Evolutionary conservation across 2,113 vertebrate species (phyloP).

Genomic region (Onychostoma macrolepis): DNA sequence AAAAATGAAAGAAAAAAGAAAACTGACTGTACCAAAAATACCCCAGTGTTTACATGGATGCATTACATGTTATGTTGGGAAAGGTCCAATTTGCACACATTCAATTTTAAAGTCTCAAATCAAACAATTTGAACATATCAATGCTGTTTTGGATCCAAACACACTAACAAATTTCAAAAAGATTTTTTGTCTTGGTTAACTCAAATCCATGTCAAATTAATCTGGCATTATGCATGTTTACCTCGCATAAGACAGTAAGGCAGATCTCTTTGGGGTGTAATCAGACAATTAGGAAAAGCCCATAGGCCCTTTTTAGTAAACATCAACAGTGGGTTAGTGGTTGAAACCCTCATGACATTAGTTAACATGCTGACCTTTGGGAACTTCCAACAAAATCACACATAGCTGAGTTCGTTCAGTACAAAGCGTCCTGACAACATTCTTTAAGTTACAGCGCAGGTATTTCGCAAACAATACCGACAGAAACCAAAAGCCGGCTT

Average conservation of each 20-base stretch:
- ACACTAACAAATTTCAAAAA: background rate
- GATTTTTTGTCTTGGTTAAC: background rate
- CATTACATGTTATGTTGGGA: background rate
- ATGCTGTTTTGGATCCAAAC: background rate
- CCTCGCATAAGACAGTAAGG: background rate
- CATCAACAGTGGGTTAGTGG: constrained; percentile 14
- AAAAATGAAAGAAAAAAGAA: background rate
- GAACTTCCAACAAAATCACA: background rate
- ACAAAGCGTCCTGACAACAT: constrained; percentile 17
- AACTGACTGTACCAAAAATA: constrained; percentile 7
- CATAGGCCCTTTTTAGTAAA: background rate
- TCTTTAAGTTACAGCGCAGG: constrained; percentile 20
- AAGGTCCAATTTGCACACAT: background rate
- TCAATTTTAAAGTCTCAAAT: background rate
- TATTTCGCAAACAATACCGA: background rate
- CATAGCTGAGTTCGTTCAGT: background rate
- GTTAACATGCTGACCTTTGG: background rate
- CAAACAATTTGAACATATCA: background rate
- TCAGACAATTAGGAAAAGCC: background rate
- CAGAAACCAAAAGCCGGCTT: constrained; percentile 32
- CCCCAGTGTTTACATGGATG: background rate
- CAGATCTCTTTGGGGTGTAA: constrained; percentile 13
- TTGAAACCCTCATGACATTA: background rate
- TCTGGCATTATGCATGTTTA: background rate
- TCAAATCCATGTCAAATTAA: background rate